Percentiles rank a stretch among this genome's conserved stretches.
Evolutionary conservation across 2,113 vertebrate species (phyloP).

Genomic region (Atrichornis clamosus): DNA sequence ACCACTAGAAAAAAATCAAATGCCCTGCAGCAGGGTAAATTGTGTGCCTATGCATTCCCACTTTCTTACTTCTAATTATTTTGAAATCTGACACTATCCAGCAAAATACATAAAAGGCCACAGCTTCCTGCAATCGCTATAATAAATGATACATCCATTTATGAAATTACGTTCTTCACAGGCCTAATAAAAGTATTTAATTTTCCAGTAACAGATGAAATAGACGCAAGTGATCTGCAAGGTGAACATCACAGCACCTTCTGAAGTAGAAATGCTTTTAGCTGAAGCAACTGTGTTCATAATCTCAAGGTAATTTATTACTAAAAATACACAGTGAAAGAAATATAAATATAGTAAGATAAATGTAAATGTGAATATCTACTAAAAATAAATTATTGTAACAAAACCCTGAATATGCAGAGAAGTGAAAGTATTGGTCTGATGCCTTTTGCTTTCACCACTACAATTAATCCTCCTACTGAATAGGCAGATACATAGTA

Average conservation of each 20-base stretch:
- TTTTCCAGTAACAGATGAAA: not conserved
- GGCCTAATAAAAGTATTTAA: not conserved
- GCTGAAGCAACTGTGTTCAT: not conserved
- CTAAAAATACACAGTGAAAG: not conserved
- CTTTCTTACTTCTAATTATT: not conserved
- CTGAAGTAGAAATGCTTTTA: not conserved
- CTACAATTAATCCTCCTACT: not conserved
- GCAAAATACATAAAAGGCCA: not conserved
- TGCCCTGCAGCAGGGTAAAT: not conserved
- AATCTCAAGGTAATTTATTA: not conserved
- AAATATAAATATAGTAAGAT: not conserved
- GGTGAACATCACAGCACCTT: not conserved
- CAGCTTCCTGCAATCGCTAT: not conserved
- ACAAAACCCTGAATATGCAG: not conserved
- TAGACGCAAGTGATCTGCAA: not conserved
- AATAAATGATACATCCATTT: not conserved
- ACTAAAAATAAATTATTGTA: not conserved
- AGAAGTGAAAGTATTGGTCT: not conserved
- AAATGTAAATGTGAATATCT: not conserved
- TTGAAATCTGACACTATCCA: not conserved
- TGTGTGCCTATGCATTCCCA: not conserved
- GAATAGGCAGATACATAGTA: not conserved
- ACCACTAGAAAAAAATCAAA: not conserved
- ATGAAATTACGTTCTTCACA: not conserved
- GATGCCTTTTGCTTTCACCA: not conserved